Percentiles rank a stretch among this genome's conserved stretches.
phyloP scores from a whole-genome alignment of 2,888 invertebrate species.

The Hyalella azteca region DNA sequence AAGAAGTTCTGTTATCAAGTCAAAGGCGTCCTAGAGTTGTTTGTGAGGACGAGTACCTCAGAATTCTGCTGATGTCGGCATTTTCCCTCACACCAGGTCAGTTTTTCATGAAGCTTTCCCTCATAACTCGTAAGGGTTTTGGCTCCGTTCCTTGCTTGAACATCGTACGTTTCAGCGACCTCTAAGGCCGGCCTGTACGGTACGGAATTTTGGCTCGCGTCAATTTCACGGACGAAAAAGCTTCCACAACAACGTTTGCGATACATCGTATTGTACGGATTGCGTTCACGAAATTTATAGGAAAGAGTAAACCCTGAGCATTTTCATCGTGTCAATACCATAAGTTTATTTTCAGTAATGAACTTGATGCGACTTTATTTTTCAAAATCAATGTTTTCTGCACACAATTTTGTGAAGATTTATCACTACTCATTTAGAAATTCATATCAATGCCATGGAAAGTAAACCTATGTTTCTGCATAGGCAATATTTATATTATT shows the following conservation, averaged over 20 bases:
- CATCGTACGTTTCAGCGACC: slow-evolving; percentile 1
- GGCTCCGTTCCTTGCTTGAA: not conserved
- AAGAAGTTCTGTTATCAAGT: slow-evolving; percentile 10
- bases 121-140: slow-evolving; percentile 32
- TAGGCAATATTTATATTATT: too few species aligned
- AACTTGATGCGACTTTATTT: too few species aligned
- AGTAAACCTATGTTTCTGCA: too few species aligned
- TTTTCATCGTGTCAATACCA: too few species aligned
- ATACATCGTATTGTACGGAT: not conserved
- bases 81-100: not conserved
- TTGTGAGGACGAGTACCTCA: slow-evolving; percentile 21
- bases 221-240: slow-evolving; percentile 26
- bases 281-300: too few species aligned
- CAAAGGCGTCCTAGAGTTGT: slow-evolving; percentile 15
- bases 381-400: too few species aligned
- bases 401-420: too few species aligned
- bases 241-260: slow-evolving; percentile 6
- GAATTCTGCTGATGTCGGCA: slow-evolving; percentile 26
- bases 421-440: too few species aligned
- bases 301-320: too few species aligned
- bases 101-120: slow-evolving; percentile 35
- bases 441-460: too few species aligned
- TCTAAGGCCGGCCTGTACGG: slow-evolving; percentile 22
- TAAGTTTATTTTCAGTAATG: too few species aligned
- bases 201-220: slow-evolving; percentile 25